phyloP scores from a whole-genome alignment of 2,888 invertebrate species.

The Cephus runcator region DNA sequence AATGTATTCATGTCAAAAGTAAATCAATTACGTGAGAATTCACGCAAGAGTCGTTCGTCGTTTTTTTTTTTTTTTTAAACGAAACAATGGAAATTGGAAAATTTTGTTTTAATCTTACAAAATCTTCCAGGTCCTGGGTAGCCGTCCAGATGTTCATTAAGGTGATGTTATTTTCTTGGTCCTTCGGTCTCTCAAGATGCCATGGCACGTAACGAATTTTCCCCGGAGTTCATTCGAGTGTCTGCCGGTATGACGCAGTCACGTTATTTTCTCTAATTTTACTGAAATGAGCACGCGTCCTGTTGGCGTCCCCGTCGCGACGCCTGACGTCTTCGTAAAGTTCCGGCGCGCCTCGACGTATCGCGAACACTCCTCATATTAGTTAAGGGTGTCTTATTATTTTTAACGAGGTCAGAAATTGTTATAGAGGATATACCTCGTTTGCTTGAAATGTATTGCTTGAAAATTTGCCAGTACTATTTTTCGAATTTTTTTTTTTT shows the following conservation, averaged over 20 bases:
- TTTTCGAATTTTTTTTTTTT: no score
- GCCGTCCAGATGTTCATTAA: no score
- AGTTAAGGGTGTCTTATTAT: no score
- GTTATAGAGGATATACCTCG: no score
- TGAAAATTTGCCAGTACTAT: no score
- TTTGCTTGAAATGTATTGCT: no score
- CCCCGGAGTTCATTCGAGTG: not conserved
- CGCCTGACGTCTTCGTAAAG: not conserved
- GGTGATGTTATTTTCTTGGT: no score
- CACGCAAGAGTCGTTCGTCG: not conserved
- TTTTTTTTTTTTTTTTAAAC: not conserved
- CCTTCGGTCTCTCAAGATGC: no score
- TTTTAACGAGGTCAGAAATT: no score
- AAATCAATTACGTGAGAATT: not conserved
- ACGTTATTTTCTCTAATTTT: slow-evolving; percentile 4
- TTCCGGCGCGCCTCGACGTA: no score
- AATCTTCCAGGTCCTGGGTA: no score
- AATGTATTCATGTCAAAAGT: not conserved
- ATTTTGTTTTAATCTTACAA: not conserved
- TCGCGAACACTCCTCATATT: no score
- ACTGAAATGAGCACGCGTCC: not conserved
- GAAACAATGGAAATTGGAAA: not conserved
- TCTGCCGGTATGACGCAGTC: not conserved
- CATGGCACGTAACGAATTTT: not conserved
- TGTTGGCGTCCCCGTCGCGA: not conserved